Base-by-base conservation (phyloP, 1,140 invertebrate species). In the Colletes gigas region DNA sequence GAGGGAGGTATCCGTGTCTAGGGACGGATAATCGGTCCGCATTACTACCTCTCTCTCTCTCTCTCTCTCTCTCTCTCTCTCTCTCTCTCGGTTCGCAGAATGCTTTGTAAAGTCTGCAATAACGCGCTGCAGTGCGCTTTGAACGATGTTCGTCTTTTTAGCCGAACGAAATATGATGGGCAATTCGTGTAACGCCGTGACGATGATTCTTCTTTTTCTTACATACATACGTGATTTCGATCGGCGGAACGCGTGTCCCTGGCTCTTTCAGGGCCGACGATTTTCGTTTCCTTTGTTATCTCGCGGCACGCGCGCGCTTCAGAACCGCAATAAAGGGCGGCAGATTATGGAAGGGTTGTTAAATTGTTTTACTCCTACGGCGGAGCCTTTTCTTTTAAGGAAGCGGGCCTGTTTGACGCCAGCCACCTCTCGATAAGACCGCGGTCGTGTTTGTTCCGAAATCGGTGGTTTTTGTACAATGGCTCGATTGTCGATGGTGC, bases 21-120 rank as follows among this genome's bases (percentile, higher is more conserved):
- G 79, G 74, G 83, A 89, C 77, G 85, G 88, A 89, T 90, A 90
- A 90, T 90, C 89, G 89, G 66, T 83, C 70, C 78, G 77, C 82
- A 84, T 89, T 88, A 87, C 79, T 82, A 72, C 65, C 54, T 81
- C 74, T 21, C 47, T 81, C 67, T 81, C 60, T 74, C 14, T 63
- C 14, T 47, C 55, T 54, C n/a, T 50, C 55, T 54, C n/a, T 50
- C 30, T 30, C 6, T 5, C 7, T n/a, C 30, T 4, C 30, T 17
- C 0, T 21, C 39, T 55, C 47, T 21, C 15, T 57, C 44, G 44
- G 4, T 62, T 47, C 55, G 63, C 52, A 21, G 15, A 70, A 65
- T 7, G 39, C n/a, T 44, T 62, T 69, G 65, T 63, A 62, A 77
- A 70, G 66, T 77, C 74, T 67, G 55, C 74, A 50, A 81, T 77